Evolutionary conservation across 2,888 invertebrate genomes (phyloP), one percentile per base, ranked within the genome.

Genomic region (Heliconius ismenius): DNA sequence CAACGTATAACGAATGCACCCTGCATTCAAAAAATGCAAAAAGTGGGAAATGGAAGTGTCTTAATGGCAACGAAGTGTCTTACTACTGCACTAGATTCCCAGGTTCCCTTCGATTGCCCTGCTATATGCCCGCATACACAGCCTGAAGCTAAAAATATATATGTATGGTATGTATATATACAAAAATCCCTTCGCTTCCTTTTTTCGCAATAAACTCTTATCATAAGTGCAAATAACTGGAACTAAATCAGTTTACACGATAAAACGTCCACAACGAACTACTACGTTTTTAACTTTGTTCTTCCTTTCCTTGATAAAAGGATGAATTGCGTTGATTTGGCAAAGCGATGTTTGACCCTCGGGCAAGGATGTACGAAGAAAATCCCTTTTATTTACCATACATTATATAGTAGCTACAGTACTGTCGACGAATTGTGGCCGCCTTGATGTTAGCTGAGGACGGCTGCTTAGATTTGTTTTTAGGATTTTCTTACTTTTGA

Each of bases 291-390:
- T 28, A 28, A n/a, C 36, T 62, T 67, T 43, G 58, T 73, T 58
- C 65, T 26, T 60, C 54, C 39, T 70, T 70, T 64, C 32, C 18
- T 49, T 68, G 74, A 78, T 79, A 78, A 74, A 36, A 72, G 62
- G 58, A 63, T 36, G 70, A 73, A 73, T 64, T 72, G 65, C 74
- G 67, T 69, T 76, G 76, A 78, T 78, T 76, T 72, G 70, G 70
- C 62, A 79, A 54, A 74, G 73, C 65, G 60, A 58, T 73, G 76
- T 76, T 74, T 76, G 78, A 79, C 79, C 79, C 79, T 73, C 36
- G 64, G 79, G 77, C 72, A 28, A 54, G 49, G 69, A 32, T 67
- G 26, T 28, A 77, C 67, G 75, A 75, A 77, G 73, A 73, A 76
- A 77, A 68, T 63, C 75, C 74, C 72, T 73, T 73, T 65, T 73